Evolutionary conservation across 2,888 invertebrate genomes (phyloP).

Genomic region (Drosophila falleni): DNA sequence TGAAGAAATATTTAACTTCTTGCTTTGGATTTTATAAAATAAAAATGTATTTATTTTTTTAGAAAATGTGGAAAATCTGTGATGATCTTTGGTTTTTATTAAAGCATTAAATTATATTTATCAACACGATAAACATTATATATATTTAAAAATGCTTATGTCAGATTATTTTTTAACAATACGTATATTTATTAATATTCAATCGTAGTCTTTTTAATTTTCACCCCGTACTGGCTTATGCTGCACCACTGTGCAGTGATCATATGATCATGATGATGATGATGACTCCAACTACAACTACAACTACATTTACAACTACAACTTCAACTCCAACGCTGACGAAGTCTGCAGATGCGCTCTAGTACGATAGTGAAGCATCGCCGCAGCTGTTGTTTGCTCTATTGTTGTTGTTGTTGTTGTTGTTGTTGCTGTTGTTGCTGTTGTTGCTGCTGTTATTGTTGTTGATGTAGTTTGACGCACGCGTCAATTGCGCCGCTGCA

Average conservation of each 20-base stretch:
- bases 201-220: background rate
- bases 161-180: too few relatives aligned
- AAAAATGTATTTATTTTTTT: too few relatives aligned
- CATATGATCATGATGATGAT: conserved; percentile 39
- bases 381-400: conserved; percentile 40
- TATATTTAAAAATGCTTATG: too few relatives aligned
- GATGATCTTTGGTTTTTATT: background rate
- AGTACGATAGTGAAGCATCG: conserved; percentile 34
- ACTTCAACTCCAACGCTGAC: conserved; percentile 16
- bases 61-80: too few relatives aligned
- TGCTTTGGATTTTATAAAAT: too few relatives aligned
- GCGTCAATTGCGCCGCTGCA: conserved; percentile 58
- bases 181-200: background rate
- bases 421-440: conserved; percentile 1
- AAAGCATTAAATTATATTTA: background rate
- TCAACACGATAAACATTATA: background rate
- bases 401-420: conserved; percentile 24
- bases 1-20: too few relatives aligned
- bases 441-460: conserved; percentile 21
- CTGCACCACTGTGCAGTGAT: conserved; percentile 39
- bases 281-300: conserved; percentile 4
- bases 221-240: background rate
- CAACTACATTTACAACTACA: conserved; percentile 13
- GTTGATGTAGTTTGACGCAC: conserved; percentile 51
- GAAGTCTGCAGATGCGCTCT: conserved; percentile 53